A percentile compares a stretch with the other conserved stretches of the same genome.
Evolutionary conservation across 1,140 invertebrate species (phyloP).

Genomic region (Frieseomelitta varia): DNA sequence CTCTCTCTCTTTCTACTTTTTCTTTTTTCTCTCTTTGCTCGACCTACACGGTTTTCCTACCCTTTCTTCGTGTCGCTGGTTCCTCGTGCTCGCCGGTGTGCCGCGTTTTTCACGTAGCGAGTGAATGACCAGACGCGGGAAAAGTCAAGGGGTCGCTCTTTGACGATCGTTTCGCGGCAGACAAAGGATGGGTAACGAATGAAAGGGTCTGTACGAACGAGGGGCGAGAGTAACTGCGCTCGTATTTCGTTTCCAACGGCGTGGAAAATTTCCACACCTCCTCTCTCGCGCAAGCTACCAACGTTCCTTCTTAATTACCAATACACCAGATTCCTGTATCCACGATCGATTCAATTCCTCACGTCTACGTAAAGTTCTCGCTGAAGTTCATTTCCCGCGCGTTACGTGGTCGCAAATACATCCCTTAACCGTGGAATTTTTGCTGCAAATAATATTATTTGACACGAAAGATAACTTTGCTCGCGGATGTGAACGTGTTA

Average conservation of each 20-base stretch:
- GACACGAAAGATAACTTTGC: no score
- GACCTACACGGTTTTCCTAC: no score
- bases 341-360: neutral
- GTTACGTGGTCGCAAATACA: neutral
- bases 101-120: slow-evolving; percentile 31
- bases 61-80: neutral
- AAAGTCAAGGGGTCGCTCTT: slow-evolving; percentile 48
- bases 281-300: neutral
- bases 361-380: neutral
- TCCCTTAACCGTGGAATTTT: no score
- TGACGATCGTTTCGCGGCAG: slow-evolving; percentile 43
- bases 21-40: neutral
- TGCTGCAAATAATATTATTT: no score
- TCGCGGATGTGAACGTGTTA: no score
- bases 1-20: neutral
- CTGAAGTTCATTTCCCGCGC: neutral
- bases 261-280: slow-evolving; percentile 44
- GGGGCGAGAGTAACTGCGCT: slow-evolving; percentile 30
- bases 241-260: slow-evolving; percentile 47
- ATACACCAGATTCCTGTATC: neutral
- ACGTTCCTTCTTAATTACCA: slow-evolving; percentile 50
- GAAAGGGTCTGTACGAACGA: slow-evolving; percentile 34
- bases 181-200: slow-evolving; percentile 22
- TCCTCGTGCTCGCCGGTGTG: neutral
- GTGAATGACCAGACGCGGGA: slow-evolving; percentile 47